Evolutionary conservation across 2,797 vertebrate species (phyloP).

Genomic region (Parauchenoglanis ngamensis): DNA sequence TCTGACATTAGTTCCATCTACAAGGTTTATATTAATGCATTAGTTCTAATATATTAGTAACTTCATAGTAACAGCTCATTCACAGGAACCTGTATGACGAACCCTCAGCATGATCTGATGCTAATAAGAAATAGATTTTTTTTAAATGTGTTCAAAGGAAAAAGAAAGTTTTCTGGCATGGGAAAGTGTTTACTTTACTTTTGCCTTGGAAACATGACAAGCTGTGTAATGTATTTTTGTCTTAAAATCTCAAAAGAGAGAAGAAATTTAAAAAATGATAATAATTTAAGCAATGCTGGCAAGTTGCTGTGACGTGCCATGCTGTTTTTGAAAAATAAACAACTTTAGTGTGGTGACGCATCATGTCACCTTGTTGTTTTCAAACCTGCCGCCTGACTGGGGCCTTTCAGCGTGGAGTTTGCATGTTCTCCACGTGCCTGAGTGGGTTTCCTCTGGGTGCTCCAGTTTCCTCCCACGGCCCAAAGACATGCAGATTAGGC

Average conservation of each 20-base stretch:
- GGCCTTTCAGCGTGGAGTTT: too few relatives aligned
- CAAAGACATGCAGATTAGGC: too few relatives aligned
- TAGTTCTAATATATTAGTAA: neutral
- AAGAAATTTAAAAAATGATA: too few relatives aligned
- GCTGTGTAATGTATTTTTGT: neutral
- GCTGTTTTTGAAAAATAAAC: neutral
- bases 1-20: neutral
- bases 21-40: neutral
- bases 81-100: neutral
- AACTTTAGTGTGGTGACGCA: neutral
- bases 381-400: too few relatives aligned
- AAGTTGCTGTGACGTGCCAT: neutral
- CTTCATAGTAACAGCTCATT: neutral
- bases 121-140: neutral
- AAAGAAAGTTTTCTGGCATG: neutral
- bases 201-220: neutral
- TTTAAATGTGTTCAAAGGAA: too few relatives aligned
- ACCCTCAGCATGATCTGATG: neutral
- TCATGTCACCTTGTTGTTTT: neutral
- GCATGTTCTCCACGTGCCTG: too few relatives aligned
- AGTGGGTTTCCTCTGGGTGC: too few relatives aligned
- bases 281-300: neutral
- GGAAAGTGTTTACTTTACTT: neutral
- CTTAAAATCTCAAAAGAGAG: neutral
- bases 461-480: too few relatives aligned